Evolutionary conservation across 2,888 invertebrate species (phyloP).

Genomic region (Dromius quadrimaculatus): DNA sequence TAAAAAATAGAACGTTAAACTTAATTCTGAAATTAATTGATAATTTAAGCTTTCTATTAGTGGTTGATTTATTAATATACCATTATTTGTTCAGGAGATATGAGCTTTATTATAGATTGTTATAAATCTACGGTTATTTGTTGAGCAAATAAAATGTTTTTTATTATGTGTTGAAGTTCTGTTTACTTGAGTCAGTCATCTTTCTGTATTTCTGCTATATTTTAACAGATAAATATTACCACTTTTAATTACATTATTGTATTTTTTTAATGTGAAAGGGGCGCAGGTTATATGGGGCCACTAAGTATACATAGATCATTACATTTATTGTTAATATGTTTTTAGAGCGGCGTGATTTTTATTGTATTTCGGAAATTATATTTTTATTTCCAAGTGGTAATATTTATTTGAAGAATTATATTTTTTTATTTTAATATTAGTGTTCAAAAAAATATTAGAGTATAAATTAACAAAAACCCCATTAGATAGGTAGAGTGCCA

Average conservation of each 20-base stretch:
- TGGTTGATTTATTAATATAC: no score
- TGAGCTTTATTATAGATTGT: no score
- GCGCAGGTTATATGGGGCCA: constrained; percentile 27
- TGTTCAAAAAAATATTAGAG: constrained; percentile 10
- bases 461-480: constrained; percentile 34
- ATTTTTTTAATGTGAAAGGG: constrained; percentile 9
- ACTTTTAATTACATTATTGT: constrained; percentile 11
- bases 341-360: no score
- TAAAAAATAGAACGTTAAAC: no score
- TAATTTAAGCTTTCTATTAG: no score
- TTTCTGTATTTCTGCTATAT: no score
- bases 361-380: neutral
- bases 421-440: constrained; percentile 18
- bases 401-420: constrained; percentile 33
- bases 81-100: no score
- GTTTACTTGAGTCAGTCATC: no score
- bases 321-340: neutral
- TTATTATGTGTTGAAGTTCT: no score
- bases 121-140: no score
- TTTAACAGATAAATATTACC: constrained; percentile 36
- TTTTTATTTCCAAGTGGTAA: constrained; percentile 17
- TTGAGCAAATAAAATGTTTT: no score
- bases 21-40: no score
- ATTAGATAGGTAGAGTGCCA: constrained; percentile 39
- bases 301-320: constrained; percentile 2